Evolutionary conservation across 2,888 invertebrate genomes (phyloP), one percentile per base, ranked within the genome.

Genomic region (Ectemnius lituratus): DNA sequence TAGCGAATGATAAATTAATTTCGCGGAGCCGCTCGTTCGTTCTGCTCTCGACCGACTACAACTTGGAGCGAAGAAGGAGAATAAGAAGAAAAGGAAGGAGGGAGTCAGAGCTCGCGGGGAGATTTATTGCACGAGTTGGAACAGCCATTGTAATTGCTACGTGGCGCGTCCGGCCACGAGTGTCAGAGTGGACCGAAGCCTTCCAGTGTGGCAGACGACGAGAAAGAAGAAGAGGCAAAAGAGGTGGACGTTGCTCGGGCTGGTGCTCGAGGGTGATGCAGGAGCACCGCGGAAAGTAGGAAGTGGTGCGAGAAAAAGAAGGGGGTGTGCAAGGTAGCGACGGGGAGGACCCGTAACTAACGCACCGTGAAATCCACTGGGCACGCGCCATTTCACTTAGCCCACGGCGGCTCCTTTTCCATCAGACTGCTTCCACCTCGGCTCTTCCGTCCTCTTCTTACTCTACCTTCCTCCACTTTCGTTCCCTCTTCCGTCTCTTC

Each of bases 351-450:
- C 83, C 86, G 85, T 85, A 81, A 84, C 87, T 88, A 88, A 88
- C 88, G 85, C 79, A 79, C 83, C 88, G 87, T 88, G 85, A 88
- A 88, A 88, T 88, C 85, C 85, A 84, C 80, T 76, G 85, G 88
- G 88, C 88, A 88, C 88, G 88, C 88, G 88, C 87, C 88, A 88
- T 88, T 88, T 88, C 88, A 87, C 88, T 86, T 86, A 84, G 85
- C 84, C 86, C 84, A 83, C 73, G 83, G 84, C 84, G 78, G 78
- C 80, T 82, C 73, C 80, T 81, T 83, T 82, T 78, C 81, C 76
- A 75, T 76, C 68, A 64, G 70, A 64, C 70, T 63, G 37, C 72
- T 62, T 69, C 75, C 63, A 65, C 75, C 63, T 60, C 67, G 62
- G 46, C 65, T 67, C 49, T 62, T 64, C 49, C 68, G 56, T 56